Base-by-base conservation (phyloP, 2,113 vertebrate genomes). In the Erythrolamprus reginae region DNA sequence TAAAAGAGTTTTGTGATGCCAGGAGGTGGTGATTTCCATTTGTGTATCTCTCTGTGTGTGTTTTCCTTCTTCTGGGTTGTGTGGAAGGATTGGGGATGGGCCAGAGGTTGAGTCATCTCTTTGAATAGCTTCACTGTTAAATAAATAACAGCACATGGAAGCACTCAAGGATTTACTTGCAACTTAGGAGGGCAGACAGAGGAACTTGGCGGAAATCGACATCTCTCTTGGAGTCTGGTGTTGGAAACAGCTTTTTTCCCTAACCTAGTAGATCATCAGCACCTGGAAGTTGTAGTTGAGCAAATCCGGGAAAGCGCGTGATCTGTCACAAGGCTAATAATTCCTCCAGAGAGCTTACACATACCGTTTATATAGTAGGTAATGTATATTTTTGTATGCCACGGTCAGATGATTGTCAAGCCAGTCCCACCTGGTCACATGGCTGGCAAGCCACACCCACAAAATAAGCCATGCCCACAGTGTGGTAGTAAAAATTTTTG, bases 51-150 rank as follows among this genome's bases (percentile, higher is more conserved):
- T 45, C 90, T 77, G 15, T 70, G 65, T 77, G 70, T 77, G 17
- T 77, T 77, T 42, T 77, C 56, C 70, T 82, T 15, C 52, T 47
- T 47, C 47, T 65, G 50, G 19, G 28, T 19, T 84, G n/a, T 51
- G 24, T 91, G 77, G 87, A 88, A 45, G 24, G 33, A 5, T 84
- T 82, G 85, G 50, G 87, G 94, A 94, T 89, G 90, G 28, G 88
- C 2, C 1, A 15, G 94, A 89, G 94, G 83, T 84, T 96, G 95
- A 95, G 89, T 95, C 95, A 95, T 9, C 82, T 1, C 86, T 84
- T 84, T 95, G 92, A 95, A 95, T 94, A 89, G 93, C 93, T 91
- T 0, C 88, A 90, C 94, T 96, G 93, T 95, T 93, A 89, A 83
- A 93, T 92, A 92, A 92, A 92, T 89, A 95, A 86, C 92, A 90